Conservation (phyloP, 2,797 vertebrate genomes). For the Melanotaenia trifasciata region DNA sequence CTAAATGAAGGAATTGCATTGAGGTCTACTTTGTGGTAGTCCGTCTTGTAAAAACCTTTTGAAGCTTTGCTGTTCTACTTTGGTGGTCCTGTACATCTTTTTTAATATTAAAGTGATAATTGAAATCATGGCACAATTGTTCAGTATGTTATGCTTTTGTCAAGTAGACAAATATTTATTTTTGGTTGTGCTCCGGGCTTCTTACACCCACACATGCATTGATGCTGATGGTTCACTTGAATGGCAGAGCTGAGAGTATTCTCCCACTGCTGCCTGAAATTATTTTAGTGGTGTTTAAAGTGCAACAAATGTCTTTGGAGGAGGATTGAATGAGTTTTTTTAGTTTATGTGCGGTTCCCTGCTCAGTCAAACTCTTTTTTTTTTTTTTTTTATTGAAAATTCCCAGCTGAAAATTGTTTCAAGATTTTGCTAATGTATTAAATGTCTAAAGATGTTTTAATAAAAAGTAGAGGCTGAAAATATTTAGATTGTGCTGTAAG, state of each 20-base stretch:
- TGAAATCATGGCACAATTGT: background rate
- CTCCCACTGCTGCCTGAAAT: constrained; percentile 15
- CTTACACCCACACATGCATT: constrained; percentile 39
- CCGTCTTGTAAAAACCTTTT: background rate
- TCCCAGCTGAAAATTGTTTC: background rate
- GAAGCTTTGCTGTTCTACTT: background rate
- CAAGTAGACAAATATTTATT: constrained; percentile 31
- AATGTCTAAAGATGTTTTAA: too few relatives aligned
- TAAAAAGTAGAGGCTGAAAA: background rate
- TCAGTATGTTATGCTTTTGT: constrained; percentile 3
- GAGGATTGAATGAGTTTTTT: constrained; percentile 35
- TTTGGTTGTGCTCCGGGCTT: constrained; percentile 14
- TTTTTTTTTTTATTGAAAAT: background rate
- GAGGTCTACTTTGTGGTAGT: background rate
- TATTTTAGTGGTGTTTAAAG: constrained; percentile 21
- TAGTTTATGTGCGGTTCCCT: constrained; percentile 22
- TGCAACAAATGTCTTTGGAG: constrained; percentile 31
- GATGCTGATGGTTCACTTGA: constrained; percentile 48
- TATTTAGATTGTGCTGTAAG: background rate
- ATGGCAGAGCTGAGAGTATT: constrained; percentile 30
- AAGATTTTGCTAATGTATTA: background rate
- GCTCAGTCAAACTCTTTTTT: constrained; percentile 37
- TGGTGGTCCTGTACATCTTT: background rate
- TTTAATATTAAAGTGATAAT: background rate
- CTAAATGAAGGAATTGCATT: background rate